These are phyloP conservation scores for Macrosteles quadrilineatus DNA, from an alignment of 1,140 invertebrate species.

Conservation along the genomic window DNA sequence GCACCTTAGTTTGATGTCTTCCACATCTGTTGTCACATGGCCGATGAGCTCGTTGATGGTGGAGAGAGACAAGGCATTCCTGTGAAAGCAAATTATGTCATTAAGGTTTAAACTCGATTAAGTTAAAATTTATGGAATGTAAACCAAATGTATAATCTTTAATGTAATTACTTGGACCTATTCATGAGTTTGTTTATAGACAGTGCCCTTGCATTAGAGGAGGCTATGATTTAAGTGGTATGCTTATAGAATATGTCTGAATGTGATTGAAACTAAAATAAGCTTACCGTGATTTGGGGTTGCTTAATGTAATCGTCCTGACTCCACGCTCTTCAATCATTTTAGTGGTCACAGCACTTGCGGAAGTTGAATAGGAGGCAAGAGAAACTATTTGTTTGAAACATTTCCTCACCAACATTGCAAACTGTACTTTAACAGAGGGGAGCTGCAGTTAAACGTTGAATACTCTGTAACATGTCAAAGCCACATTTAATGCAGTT, in stretches of 20 bases:
- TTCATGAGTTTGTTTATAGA: background rate
- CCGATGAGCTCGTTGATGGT: constrained; percentile 67
- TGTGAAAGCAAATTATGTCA: constrained; percentile 43
- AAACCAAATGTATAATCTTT: background rate
- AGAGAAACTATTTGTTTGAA: background rate
- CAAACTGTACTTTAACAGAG: too few species aligned
- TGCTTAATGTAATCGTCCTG: background rate
- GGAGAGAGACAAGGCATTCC: constrained; percentile 71
- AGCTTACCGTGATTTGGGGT: background rate
- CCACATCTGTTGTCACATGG: constrained; percentile 57
- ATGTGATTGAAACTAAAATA: background rate
- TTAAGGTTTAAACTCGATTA: background rate
- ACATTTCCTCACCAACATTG: too few species aligned
- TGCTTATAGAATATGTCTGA: background rate
- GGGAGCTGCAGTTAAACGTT: too few species aligned
- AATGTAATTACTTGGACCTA: background rate
- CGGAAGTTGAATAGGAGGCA: background rate
- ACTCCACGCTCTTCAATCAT: background rate
- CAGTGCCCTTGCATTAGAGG: background rate
- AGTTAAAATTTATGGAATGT: background rate
- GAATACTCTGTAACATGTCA: too few species aligned
- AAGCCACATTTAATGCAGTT: too few species aligned
- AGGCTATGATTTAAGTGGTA: background rate
- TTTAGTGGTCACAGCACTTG: background rate
- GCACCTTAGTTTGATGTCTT: constrained; percentile 62